Conservation (phyloP, 2,113 vertebrate genomes). For the Hiodon alosoides region DNA sequence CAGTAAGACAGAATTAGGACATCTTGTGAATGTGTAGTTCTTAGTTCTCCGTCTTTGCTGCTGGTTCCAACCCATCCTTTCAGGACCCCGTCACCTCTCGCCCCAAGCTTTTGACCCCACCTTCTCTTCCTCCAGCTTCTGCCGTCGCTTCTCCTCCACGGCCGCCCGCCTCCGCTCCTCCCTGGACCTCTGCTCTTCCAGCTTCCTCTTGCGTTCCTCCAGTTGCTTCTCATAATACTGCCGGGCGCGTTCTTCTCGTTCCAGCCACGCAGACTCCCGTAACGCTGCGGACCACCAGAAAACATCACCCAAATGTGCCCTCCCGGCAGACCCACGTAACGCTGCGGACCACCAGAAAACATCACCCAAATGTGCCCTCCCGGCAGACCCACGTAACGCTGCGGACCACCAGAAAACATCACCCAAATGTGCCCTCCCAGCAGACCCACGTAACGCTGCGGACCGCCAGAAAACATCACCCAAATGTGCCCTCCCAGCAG, state of each 20-base stretch:
- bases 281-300: constrained; percentile 56
- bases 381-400: not conserved
- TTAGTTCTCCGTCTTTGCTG: no score
- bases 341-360: not conserved
- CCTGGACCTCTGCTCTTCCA: constrained; percentile 83
- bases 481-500: not conserved
- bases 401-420: not conserved
- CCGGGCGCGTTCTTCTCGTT: constrained; percentile 77
- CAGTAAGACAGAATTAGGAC: no score
- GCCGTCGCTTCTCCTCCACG: constrained; percentile 86
- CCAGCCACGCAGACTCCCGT: constrained; percentile 79
- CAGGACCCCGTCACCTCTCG: not conserved
- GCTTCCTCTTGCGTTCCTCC: constrained; percentile 76
- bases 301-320: not conserved
- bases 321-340: not conserved
- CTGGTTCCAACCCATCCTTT: no score
- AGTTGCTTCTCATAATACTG: constrained; percentile 85
- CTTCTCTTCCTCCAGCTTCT: constrained; percentile 84
- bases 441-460: not conserved
- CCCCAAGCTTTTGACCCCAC: constrained; percentile 46
- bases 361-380: not conserved
- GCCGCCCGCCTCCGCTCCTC: constrained; percentile 79
- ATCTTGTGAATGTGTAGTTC: no score
- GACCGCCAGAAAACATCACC: not conserved
- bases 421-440: not conserved